A percentile compares a stretch with the other conserved stretches of the same genome.
These are phyloP conservation scores for Microctenopoma lineatum DNA, from an alignment of 2,797 vertebrate genomes.

Conservation along the genomic window DNA sequence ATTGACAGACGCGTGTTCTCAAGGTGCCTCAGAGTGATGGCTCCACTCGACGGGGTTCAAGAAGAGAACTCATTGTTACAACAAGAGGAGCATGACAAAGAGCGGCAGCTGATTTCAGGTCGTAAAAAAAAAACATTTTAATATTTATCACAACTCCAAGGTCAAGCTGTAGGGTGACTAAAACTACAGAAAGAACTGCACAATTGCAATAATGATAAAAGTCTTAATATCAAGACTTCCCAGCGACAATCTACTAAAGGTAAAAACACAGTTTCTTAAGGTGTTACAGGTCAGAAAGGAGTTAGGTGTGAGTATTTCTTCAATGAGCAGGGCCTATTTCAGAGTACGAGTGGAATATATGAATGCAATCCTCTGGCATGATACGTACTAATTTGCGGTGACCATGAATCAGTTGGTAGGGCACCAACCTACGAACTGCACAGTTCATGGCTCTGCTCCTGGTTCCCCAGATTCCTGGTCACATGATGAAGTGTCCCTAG, in stretches of 20 bases:
- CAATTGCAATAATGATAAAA: constrained; percentile 2
- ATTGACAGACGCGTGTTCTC: constrained; percentile 48
- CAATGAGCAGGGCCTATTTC: not conserved
- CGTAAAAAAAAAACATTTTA: constrained; percentile 16
- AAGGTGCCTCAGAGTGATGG: constrained; percentile 46
- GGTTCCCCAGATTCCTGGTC: too few relatives aligned
- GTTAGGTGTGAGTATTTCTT: not conserved
- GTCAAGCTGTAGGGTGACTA: not conserved
- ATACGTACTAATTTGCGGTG: too few relatives aligned
- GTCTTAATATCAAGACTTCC: not conserved
- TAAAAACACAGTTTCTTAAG: not conserved
- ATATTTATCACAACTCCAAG: not conserved
- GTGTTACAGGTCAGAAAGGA: not conserved
- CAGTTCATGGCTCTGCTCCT: too few relatives aligned
- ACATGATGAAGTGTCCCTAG: too few relatives aligned
- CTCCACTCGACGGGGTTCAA: constrained; percentile 33
- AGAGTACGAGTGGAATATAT: not conserved
- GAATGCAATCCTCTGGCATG: not conserved
- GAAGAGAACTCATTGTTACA: constrained; percentile 42
- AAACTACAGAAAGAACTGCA: not conserved
- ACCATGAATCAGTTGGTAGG: too few relatives aligned
- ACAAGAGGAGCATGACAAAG: constrained; percentile 21
- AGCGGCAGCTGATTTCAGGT: constrained; percentile 25
- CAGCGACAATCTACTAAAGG: not conserved
- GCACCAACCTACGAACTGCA: too few relatives aligned